phyloP scores from a whole-genome alignment of 1,140 invertebrate genomes.

The Panagrolaimus sp. region DNA sequence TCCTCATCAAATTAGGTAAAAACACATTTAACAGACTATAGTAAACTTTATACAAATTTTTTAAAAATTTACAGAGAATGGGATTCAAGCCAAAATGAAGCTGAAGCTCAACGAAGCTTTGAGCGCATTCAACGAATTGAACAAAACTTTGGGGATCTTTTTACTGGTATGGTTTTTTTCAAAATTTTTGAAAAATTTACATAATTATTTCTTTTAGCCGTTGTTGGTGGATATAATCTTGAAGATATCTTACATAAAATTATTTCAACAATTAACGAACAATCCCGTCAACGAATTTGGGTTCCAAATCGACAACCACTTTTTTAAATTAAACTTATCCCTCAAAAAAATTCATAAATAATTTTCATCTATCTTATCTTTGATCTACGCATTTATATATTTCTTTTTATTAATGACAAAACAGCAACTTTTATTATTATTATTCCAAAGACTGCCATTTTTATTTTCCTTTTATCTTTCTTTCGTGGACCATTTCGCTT shows the following conservation, averaged over 20 bases:
- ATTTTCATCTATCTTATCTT: neutral
- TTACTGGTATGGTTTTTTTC: conserved; percentile 74
- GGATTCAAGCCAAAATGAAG: conserved; percentile 96
- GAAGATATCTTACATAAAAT: conserved; percentile 93
- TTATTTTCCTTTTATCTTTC: neutral
- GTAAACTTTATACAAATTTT: neutral
- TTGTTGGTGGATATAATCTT: conserved; percentile 90
- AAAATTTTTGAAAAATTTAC: no score
- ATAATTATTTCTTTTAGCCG: conserved; percentile 69
- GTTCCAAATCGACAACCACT: conserved; percentile 71
- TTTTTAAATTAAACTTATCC: conserved; percentile 31
- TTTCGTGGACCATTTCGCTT: conserved; percentile 16
- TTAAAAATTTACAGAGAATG: conserved; percentile 75
- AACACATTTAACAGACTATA: neutral
- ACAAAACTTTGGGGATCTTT: conserved; percentile 97
- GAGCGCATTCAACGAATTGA: conserved; percentile 93
- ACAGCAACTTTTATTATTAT: neutral
- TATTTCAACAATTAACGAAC: conserved; percentile 86
- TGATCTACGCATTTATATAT: neutral
- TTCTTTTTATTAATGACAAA: neutral
- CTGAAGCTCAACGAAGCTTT: conserved; percentile 91
- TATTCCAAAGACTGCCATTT: conserved; percentile 14
- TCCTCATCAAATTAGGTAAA: conserved; percentile 50
- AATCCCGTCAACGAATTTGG: conserved; percentile 92
- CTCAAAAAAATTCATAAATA: no score